Evolutionary conservation across 37 sponge, comb jelly and placozoan species (phyloP), one percentile per base, ranked within the genome.

Genomic region (Spongilla lacustris): DNA sequence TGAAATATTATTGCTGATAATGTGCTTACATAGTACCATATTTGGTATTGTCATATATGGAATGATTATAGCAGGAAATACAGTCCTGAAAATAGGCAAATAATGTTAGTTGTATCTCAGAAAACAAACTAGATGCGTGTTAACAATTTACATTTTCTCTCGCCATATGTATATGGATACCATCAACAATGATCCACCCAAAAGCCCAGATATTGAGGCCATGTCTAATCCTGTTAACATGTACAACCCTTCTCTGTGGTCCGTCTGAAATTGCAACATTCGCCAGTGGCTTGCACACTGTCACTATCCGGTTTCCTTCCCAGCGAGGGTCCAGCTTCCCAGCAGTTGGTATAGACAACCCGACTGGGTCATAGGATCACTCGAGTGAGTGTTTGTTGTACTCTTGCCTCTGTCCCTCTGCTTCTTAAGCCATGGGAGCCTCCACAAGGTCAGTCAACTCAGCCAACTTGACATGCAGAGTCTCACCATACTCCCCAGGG

Each of bases 291-390:
- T 88, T 75, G 36, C 75, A 26, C 10, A 36, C 22, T 10, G 28
- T 70, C 36, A 84, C 73, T 25, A 66, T 22, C 87, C 87, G 86
- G 35, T 76, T 81, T 69, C 89, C 89, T 50, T 92, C 93, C 89
- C 93, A 92, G 30, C 69, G 86, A 24, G 72, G 77, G 27, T 88
- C 89, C 36, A 92, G 80, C 78, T 85, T 92, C 28, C 93, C 86
- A 22, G 86, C 83, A 14, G 85, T 85, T 24, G 86, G 93, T 41
- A 81, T 36, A 48, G 93, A 80, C 36, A 92, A 58, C 93, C 93
- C 87, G 23, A 88, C 89, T 41, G 35, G 27, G 71, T 92, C 89
- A 31, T 86, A 90, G 23, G 68, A 32, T 14, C 78, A 32, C n/a
- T 8, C 4, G 0, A 21, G 19, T 13, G 78, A 24, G 26, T 85